These are phyloP conservation scores for Phasianus colchicus DNA, from an alignment of 2,113 vertebrate species.

Conservation along the genomic window DNA sequence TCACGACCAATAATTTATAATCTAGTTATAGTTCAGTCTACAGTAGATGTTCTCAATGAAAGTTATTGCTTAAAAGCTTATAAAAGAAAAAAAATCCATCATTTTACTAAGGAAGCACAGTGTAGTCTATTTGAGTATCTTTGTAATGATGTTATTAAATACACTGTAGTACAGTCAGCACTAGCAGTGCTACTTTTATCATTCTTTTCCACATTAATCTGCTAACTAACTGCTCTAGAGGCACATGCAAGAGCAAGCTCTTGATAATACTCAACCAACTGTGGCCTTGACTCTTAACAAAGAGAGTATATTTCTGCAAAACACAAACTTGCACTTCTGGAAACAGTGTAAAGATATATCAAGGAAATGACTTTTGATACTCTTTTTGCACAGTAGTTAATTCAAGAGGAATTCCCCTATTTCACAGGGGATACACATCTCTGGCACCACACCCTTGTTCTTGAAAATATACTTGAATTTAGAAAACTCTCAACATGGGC, in stretches of 20 bases:
- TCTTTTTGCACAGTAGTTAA: background rate
- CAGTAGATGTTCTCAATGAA: background rate
- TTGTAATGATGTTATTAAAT: background rate
- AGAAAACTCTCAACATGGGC: background rate
- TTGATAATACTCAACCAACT: background rate
- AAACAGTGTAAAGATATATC: background rate
- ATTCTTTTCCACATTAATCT: background rate
- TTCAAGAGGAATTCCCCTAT: background rate
- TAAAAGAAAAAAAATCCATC: background rate
- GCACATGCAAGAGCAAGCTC: background rate
- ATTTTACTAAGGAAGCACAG: constrained; percentile 23
- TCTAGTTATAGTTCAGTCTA: background rate
- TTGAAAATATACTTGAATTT: background rate
- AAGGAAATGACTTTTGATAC: accelerated
- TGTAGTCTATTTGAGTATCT: background rate
- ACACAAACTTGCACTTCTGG: background rate
- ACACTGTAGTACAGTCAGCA: background rate
- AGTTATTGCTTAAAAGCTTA: background rate
- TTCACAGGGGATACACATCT: background rate
- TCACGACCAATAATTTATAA: background rate
- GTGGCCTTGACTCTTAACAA: constrained; percentile 25
- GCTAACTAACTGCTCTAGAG: background rate
- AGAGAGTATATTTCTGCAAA: background rate
- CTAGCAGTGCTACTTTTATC: background rate
- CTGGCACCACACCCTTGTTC: background rate